Conservation (phyloP, 2,797 vertebrate genomes). For the Brachyrhaphis roseni region DNA sequence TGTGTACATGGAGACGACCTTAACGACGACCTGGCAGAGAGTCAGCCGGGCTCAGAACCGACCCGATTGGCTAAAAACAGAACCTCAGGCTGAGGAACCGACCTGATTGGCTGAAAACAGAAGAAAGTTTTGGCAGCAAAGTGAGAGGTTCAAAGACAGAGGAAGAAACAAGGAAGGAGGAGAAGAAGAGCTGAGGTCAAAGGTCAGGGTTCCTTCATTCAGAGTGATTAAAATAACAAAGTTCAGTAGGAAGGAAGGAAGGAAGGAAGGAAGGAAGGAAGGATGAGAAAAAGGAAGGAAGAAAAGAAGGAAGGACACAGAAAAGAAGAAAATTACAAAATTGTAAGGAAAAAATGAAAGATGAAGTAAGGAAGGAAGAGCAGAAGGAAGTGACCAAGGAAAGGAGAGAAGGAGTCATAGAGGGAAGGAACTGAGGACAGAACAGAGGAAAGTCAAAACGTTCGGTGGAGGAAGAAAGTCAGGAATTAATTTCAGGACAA, state of each 20-base stretch:
- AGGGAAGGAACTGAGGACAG: neutral
- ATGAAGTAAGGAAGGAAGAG: neutral
- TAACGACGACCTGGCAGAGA: conserved; percentile 54
- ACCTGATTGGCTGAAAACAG: too few species aligned
- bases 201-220: neutral
- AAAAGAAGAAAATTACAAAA: neutral
- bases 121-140: too few species aligned
- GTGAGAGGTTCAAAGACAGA: neutral
- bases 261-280: neutral
- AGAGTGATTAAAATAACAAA: neutral
- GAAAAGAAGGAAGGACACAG: too few species aligned
- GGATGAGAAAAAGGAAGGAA: neutral
- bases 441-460: neutral
- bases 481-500: neutral
- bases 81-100: neutral
- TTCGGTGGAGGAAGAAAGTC: neutral
- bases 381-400: neutral
- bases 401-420: neutral
- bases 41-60: conserved; percentile 21
- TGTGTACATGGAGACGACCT: conserved; percentile 76
- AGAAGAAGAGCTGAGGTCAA: neutral
- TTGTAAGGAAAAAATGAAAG: neutral
- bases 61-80: conserved; percentile 50
- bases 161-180: neutral
- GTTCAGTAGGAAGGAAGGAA: neutral